Percentiles rank a stretch among this genome's conserved stretches.
Conservation (phyloP, 2,888 invertebrate genomes). For the Brassicogethes aeneus region DNA sequence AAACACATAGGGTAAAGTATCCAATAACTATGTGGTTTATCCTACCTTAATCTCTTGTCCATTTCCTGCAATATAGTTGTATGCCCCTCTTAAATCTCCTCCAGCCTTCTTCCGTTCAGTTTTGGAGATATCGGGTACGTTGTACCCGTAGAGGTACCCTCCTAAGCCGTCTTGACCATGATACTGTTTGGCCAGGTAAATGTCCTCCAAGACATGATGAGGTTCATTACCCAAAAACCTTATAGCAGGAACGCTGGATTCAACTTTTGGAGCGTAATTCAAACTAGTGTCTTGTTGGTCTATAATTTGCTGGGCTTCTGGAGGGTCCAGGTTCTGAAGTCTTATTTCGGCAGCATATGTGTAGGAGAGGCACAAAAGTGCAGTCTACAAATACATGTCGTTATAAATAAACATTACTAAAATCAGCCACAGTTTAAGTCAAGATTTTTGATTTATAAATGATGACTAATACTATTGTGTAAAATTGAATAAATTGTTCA, state of each 20-base stretch:
- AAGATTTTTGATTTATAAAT: too few species aligned
- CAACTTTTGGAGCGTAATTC: slow-evolving; percentile 47
- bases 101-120: slow-evolving; percentile 61
- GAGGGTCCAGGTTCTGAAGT: slow-evolving; percentile 44
- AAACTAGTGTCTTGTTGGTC: slow-evolving; percentile 40
- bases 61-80: slow-evolving; percentile 54
- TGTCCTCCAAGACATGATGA: slow-evolving; percentile 59
- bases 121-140: slow-evolving; percentile 64
- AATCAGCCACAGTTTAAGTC: too few species aligned
- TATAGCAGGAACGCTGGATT: slow-evolving; percentile 42
- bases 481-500: too few species aligned
- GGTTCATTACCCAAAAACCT: slow-evolving; percentile 43
- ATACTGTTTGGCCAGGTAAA: slow-evolving; percentile 60
- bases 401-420: too few species aligned
- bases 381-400: slow-evolving; percentile 8
- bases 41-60: slow-evolving; percentile 52
- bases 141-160: slow-evolving; percentile 63
- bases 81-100: slow-evolving; percentile 63
- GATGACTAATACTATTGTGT: too few species aligned
- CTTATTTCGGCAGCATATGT: slow-evolving; percentile 41
- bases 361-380: slow-evolving; percentile 5
- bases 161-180: slow-evolving; percentile 59
- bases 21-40: too few species aligned
- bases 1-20: too few species aligned
- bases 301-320: slow-evolving; percentile 44